Percentiles rank a stretch among this genome's conserved stretches.
phyloP scores from a whole-genome alignment of 2,888 invertebrate genomes.

The Caenorhabditis sp. region DNA sequence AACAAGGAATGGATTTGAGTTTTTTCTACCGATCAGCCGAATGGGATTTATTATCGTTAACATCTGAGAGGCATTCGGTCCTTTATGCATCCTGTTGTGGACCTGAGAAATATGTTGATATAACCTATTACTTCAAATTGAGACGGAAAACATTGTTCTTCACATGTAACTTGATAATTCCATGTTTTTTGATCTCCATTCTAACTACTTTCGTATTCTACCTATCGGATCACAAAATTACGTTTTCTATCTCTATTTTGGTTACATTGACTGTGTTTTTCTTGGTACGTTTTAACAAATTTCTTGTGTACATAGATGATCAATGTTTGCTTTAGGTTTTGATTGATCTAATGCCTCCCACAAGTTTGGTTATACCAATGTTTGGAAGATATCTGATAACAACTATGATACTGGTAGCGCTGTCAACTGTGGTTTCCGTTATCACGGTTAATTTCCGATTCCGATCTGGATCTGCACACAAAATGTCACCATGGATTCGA shows the following conservation, averaged over 20 bases:
- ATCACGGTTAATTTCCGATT: constrained; percentile 70
- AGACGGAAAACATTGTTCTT: constrained; percentile 70
- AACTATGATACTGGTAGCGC: constrained; percentile 70
- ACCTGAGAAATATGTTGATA: constrained; percentile 70
- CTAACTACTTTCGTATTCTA: constrained; percentile 71
- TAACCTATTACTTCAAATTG: constrained; percentile 69
- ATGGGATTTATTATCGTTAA: constrained; percentile 70
- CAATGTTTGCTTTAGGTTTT: constrained; percentile 53
- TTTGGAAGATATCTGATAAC: constrained; percentile 71
- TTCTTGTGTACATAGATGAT: neutral
- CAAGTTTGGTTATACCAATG: constrained; percentile 71
- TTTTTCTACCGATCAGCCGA: constrained; percentile 71
- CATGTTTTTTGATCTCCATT: constrained; percentile 70
- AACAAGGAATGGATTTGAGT: constrained; percentile 70
- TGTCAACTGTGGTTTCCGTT: constrained; percentile 66
- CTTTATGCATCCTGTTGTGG: constrained; percentile 71
- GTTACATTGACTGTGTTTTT: constrained; percentile 71
- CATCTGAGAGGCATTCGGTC: constrained; percentile 67
- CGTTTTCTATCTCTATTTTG: constrained; percentile 71
- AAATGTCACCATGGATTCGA: constrained; percentile 71
- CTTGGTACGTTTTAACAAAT: constrained; percentile 59
- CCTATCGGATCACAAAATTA: constrained; percentile 71
- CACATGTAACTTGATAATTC: constrained; percentile 70
- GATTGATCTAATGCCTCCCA: constrained; percentile 70
- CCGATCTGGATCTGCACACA: constrained; percentile 67